Percentiles rank a stretch among this genome's conserved stretches.
Evolutionary conservation across 2,113 vertebrate genomes (phyloP).

Genomic region (Protobothrops mucrosquamatus): DNA sequence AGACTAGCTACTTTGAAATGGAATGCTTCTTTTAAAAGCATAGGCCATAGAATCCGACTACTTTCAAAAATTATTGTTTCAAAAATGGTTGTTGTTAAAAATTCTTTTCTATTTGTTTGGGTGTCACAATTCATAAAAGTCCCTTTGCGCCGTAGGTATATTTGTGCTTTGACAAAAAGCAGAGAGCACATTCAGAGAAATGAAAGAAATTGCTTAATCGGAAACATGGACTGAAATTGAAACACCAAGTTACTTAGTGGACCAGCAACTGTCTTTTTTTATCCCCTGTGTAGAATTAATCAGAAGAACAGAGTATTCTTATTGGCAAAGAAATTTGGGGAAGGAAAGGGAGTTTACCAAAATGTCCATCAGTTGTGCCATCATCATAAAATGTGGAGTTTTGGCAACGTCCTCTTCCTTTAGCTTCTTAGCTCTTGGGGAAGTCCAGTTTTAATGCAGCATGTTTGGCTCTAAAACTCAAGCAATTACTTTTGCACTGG

Average conservation of each 20-base stretch:
- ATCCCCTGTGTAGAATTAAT: conserved; percentile 7
- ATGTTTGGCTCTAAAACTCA: conserved; percentile 26
- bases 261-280: background rate
- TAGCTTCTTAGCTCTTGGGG: conserved; percentile 9
- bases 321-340: background rate
- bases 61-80: background rate
- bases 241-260: background rate
- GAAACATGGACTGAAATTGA: conserved; percentile 5
- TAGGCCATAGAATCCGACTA: background rate
- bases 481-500: conserved; percentile 33
- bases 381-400: background rate
- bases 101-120: background rate
- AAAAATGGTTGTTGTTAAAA: background rate
- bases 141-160: background rate
- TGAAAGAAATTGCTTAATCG: conserved; percentile 14
- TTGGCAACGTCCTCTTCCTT: conserved; percentile 14
- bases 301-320: background rate
- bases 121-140: background rate
- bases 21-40: background rate
- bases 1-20: background rate
- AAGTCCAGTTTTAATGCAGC: conserved; percentile 33
- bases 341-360: background rate
- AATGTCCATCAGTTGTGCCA: background rate
- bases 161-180: background rate
- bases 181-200: background rate